phyloP scores from a whole-genome alignment of 1,140 invertebrate genomes.

The Radopholus similis region DNA sequence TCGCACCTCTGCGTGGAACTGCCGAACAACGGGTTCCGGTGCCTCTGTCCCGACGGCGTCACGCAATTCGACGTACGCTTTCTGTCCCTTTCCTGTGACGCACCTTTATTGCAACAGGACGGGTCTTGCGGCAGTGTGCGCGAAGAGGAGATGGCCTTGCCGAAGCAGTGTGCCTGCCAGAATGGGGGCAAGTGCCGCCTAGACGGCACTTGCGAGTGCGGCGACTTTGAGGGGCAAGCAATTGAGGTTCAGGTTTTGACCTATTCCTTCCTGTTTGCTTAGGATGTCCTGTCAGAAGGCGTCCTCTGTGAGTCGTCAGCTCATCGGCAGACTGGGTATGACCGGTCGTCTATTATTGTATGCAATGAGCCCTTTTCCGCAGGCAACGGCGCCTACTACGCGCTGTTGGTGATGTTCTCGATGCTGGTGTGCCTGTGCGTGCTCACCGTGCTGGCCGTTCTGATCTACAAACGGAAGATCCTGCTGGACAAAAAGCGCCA shows the following conservation, averaged over 20 bases:
- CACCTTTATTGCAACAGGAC: conserved; percentile 25
- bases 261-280: not conserved
- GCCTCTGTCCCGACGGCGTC: conserved; percentile 55
- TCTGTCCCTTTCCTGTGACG: not conserved
- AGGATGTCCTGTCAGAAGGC: conserved; percentile 18
- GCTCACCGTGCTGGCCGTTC: conserved; percentile 45
- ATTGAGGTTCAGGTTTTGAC: not conserved
- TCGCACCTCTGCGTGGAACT: conserved; percentile 52
- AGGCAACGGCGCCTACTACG: conserved; percentile 39
- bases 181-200: conserved; percentile 54
- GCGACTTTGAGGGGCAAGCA: conserved; percentile 54
- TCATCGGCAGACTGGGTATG: conserved; percentile 46
- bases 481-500: conserved; percentile 57
- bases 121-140: conserved; percentile 45
- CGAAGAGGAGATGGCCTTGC: conserved; percentile 43
- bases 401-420: conserved; percentile 50
- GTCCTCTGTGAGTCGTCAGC: conserved; percentile 41
- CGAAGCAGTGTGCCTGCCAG: conserved; percentile 55
- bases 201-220: conserved; percentile 51
- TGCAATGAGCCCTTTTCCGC: not conserved
- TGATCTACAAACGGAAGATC: conserved; percentile 41
- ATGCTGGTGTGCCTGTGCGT: conserved; percentile 46
- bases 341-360: not conserved
- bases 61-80: conserved; percentile 39
- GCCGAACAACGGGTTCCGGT: conserved; percentile 43